Percentiles rank a stretch among this genome's conserved stretches.
Conservation (phyloP, 1,140 invertebrate genomes). For the Aphelenchoides besseyi region DNA sequence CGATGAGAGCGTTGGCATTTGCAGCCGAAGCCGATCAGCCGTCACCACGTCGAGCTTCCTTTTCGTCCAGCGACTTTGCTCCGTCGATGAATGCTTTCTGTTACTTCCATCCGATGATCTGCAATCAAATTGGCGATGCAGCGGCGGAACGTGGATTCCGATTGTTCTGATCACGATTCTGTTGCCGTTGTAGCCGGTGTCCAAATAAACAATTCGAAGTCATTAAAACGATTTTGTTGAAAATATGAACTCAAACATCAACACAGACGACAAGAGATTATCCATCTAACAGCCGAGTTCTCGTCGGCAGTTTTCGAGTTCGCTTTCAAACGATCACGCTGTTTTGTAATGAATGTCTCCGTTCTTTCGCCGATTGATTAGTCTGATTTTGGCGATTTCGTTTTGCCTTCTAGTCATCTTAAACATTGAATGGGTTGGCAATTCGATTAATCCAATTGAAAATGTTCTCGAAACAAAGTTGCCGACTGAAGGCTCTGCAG, state of each 20-base stretch:
- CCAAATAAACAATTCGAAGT: neutral
- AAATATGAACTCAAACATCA: too few relatives aligned
- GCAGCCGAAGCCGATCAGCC: too few relatives aligned
- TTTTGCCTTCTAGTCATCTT: constrained; percentile 7
- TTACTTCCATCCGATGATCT: too few relatives aligned
- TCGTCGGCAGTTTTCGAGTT: neutral
- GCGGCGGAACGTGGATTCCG: too few relatives aligned
- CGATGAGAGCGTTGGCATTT: too few relatives aligned
- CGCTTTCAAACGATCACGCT: neutral
- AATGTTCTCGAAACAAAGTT: neutral
- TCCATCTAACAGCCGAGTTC: neutral
- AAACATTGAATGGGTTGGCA: neutral
- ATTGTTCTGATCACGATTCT: too few relatives aligned
- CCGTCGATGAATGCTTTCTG: too few relatives aligned
- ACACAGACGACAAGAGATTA: neutral
- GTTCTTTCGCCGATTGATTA: neutral
- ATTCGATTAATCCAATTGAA: neutral
- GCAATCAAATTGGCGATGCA: too few relatives aligned
- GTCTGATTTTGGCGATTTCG: neutral
- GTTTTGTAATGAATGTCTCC: constrained; percentile 14
- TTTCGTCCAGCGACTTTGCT: too few relatives aligned
- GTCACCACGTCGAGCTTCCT: too few relatives aligned
- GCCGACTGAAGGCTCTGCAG: too few relatives aligned
- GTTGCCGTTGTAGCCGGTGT: neutral
- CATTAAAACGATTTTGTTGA: too few relatives aligned